A percentile compares a stretch with the other conserved stretches of the same genome.
Conservation (phyloP, 2,797 vertebrate species). For the Hippocampus kuda region DNA sequence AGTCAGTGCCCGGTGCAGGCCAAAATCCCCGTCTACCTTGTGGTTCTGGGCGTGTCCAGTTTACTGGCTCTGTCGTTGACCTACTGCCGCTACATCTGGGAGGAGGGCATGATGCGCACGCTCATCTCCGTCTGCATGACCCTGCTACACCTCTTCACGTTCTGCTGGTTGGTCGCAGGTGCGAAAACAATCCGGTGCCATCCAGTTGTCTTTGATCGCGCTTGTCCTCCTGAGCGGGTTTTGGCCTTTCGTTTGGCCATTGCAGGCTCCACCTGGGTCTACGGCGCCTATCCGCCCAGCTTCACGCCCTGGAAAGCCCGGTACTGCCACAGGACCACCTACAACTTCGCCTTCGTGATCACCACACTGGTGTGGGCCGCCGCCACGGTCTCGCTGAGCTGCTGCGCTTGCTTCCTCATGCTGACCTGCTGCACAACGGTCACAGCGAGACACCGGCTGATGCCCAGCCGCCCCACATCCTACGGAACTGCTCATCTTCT, state of each 20-base stretch:
- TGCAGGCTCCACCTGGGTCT: conserved; percentile 50
- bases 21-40: conserved; percentile 53
- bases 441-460: conserved; percentile 12
- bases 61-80: conserved; percentile 35
- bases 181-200: neutral
- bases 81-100: conserved; percentile 15
- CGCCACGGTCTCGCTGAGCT: neutral
- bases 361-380: conserved; percentile 39
- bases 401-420: conserved; percentile 13
- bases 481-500: conserved; percentile 29
- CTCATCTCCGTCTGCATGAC: conserved; percentile 1
- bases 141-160: conserved; percentile 37
- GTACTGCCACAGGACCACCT: conserved; percentile 45
- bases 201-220: neutral
- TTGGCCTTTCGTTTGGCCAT: neutral
- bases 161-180: conserved; percentile 57
- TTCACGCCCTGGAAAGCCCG: conserved; percentile 4
- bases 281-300: conserved; percentile 41
- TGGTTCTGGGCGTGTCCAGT: conserved; percentile 39
- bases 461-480: conserved; percentile 16
- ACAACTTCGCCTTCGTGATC: conserved; percentile 47
- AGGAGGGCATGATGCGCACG: neutral
- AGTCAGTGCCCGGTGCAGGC: conserved; percentile 35
- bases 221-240: neutral
- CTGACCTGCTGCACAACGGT: conserved; percentile 25